Percentiles rank a stretch among this genome's conserved stretches.
These are phyloP conservation scores for Larimichthys polyactis DNA, from an alignment of 2,113 vertebrate genomes.

Conservation along the genomic window DNA sequence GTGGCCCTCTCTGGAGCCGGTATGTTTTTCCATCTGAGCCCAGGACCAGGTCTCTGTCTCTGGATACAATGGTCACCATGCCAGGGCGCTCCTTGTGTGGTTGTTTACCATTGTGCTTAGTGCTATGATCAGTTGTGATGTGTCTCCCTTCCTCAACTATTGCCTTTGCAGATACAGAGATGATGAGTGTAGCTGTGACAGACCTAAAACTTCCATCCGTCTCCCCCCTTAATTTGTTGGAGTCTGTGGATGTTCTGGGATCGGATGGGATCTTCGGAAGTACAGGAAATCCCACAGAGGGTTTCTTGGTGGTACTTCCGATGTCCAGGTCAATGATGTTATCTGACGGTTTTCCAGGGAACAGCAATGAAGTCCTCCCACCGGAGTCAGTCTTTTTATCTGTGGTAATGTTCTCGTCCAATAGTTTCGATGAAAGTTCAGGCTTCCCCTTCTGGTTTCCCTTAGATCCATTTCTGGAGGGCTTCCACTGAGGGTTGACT, in stretches of 20 bases:
- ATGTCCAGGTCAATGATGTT: constrained; percentile 74
- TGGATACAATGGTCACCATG: constrained; percentile 43
- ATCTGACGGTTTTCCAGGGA: constrained; percentile 71
- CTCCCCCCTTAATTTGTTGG: constrained; percentile 48
- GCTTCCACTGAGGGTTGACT: constrained; percentile 61
- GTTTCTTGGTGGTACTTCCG: constrained; percentile 55
- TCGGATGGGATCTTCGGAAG: constrained; percentile 19
- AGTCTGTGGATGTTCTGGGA: constrained; percentile 45
- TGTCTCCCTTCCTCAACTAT: not conserved
- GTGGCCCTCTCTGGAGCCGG: constrained; percentile 72
- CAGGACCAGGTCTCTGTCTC: constrained; percentile 20
- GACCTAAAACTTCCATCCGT: constrained; percentile 9
- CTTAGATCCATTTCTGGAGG: constrained; percentile 52
- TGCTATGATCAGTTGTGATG: constrained; percentile 1
- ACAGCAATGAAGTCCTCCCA: not conserved
- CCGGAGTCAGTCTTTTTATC: constrained; percentile 71
- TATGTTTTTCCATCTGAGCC: constrained; percentile 64
- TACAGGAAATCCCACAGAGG: not conserved
- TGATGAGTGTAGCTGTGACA: constrained; percentile 19
- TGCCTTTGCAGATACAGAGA: not conserved
- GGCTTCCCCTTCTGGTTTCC: constrained; percentile 80
- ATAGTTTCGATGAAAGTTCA: constrained; percentile 64
- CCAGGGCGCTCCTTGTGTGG: constrained; percentile 28
- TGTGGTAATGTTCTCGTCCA: constrained; percentile 86
- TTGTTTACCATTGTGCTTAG: not conserved